Conservation (phyloP, 2,113 vertebrate species). For the Hypanus sabinus region DNA sequence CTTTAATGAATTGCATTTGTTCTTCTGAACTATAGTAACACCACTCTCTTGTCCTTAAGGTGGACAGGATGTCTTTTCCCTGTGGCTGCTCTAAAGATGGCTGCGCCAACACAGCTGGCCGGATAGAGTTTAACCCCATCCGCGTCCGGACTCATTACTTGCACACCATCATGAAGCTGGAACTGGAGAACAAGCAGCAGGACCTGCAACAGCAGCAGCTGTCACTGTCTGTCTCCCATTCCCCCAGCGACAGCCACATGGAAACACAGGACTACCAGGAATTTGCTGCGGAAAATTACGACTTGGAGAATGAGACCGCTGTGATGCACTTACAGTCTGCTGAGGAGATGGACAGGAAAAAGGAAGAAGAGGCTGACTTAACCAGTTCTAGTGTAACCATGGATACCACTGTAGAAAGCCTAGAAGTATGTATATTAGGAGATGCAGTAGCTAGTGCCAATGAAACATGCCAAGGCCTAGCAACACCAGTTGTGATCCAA, state of each 20-base stretch:
- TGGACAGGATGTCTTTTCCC: conserved; percentile 93
- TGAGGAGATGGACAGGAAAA: conserved; percentile 80
- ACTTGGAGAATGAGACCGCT: conserved; percentile 74
- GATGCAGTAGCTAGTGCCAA: conserved; percentile 54
- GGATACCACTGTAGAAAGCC: conserved; percentile 53
- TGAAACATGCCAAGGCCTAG: conserved; percentile 52
- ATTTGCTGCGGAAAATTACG: conserved; percentile 66
- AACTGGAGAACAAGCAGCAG: conserved; percentile 64
- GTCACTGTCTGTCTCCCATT: conserved; percentile 29
- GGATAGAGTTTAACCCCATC: conserved; percentile 92
- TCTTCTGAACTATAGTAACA: neutral
- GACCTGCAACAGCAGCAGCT: conserved; percentile 44
- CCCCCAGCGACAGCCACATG: conserved; percentile 44
- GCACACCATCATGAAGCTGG: conserved; percentile 96
- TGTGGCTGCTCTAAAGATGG: conserved; percentile 92
- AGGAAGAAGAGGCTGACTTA: conserved; percentile 68
- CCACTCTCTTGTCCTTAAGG: conserved; percentile 54
- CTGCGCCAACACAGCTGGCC: conserved; percentile 78
- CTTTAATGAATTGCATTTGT: neutral
- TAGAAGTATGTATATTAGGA: conserved; percentile 71
- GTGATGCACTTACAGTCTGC: conserved; percentile 91
- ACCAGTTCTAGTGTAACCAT: conserved; percentile 53
- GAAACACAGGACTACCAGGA: conserved; percentile 70
- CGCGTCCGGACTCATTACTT: conserved; percentile 93
- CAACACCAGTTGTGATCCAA: conserved; percentile 68